Conservation (phyloP, 92 coral and sea anemone genomes). For the Heliopora coerulea region DNA sequence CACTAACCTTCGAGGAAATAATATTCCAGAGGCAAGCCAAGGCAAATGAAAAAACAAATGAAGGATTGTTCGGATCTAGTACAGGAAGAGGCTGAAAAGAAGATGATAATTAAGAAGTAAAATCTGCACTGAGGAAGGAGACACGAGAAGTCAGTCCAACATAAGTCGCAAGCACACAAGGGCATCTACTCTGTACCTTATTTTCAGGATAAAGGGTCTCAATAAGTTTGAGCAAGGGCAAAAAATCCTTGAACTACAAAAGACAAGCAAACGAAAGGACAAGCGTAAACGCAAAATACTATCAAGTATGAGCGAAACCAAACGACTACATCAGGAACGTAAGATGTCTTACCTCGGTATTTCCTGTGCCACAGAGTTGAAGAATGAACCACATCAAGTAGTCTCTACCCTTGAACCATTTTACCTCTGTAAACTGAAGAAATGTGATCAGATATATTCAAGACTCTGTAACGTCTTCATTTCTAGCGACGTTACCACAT, state of each 20-base stretch:
- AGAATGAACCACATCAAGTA: constrained; percentile 94
- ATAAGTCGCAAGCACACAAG: no score
- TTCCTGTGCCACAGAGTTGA: constrained; percentile 60
- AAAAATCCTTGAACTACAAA: constrained; percentile 82
- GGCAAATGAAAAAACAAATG: constrained; percentile 81
- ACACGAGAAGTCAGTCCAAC: no score
- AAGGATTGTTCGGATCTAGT: constrained; percentile 76
- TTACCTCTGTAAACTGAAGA: constrained; percentile 70
- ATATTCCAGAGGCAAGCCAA: constrained; percentile 95
- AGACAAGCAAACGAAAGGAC: not conserved
- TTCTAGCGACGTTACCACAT: no score
- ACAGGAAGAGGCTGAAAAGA: constrained; percentile 73
- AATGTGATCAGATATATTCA: no score
- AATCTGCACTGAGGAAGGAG: no score
- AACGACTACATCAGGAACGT: not conserved
- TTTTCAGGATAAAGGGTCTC: constrained; percentile 83
- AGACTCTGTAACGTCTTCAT: no score
- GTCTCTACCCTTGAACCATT: constrained; percentile 79
- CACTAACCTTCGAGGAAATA: constrained; percentile 73
- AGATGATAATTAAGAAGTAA: no score
- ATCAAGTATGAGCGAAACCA: not conserved
- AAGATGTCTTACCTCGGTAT: constrained; percentile 5
- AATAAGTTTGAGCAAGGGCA: constrained; percentile 81
- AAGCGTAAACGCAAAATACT: constrained; percentile 1
- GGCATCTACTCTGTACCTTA: no score